These are phyloP conservation scores for Orius insidiosus DNA, from an alignment of 1,140 invertebrate genomes.

Conservation along the genomic window DNA sequence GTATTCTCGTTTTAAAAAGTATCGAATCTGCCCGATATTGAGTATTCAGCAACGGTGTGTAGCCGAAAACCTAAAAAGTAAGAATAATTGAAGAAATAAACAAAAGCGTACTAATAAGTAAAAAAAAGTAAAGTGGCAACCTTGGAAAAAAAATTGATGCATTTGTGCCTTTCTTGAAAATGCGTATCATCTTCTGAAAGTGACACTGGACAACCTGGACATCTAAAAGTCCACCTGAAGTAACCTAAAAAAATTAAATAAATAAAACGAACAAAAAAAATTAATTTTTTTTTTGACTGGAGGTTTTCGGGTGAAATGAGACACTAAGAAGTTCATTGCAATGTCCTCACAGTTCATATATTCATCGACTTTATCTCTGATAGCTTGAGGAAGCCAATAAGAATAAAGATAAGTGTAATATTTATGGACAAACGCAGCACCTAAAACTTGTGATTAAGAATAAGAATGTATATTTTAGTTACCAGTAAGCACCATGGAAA, in stretches of 20 bases:
- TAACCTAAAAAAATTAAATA: constrained; percentile 50
- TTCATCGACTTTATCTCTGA: constrained; percentile 93
- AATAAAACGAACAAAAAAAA: constrained; percentile 10
- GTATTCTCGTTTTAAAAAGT: constrained; percentile 94
- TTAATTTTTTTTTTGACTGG: constrained; percentile 77
- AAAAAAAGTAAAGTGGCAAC: too few relatives aligned
- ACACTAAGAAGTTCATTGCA: constrained; percentile 98
- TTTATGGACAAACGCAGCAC: constrained; percentile 92
- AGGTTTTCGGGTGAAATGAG: constrained; percentile 89
- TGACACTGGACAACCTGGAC: constrained; percentile 89
- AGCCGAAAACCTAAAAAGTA: constrained; percentile 98
- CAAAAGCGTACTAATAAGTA: too few relatives aligned
- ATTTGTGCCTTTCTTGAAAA: constrained; percentile 92
- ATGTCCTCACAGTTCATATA: constrained; percentile 99
- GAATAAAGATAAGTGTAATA: constrained; percentile 93
- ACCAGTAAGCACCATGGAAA: constrained; percentile 96
- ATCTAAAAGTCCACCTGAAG: constrained; percentile 92
- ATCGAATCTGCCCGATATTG: constrained; percentile 96
- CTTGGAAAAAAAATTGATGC: constrained; percentile 93
- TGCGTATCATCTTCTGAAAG: constrained; percentile 92
- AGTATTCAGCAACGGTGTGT: constrained; percentile 90
- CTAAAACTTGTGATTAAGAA: constrained; percentile 19
- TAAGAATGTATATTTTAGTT: not conserved
- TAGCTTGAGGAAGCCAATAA: constrained; percentile 76
- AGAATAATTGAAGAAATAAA: too few relatives aligned